Conservation (phyloP, 2,797 vertebrate species). For the Falco berigora region DNA sequence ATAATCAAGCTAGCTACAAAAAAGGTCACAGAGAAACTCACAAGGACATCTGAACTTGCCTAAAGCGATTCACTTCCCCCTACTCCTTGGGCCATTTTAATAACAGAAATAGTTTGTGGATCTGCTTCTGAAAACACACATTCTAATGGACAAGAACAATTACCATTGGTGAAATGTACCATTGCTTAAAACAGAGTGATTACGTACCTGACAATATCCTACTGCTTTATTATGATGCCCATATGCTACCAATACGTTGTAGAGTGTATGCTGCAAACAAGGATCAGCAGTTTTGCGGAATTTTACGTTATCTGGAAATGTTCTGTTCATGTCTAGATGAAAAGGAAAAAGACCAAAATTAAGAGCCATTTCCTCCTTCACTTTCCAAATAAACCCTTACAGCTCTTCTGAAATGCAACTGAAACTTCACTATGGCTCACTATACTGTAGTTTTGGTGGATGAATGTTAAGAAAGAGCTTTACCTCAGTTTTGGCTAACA, state of each 20-base stretch:
- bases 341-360: neutral
- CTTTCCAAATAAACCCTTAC: neutral
- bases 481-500: neutral
- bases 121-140: neutral
- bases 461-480: neutral
- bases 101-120: neutral
- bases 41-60: neutral
- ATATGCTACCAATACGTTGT: conserved; percentile 89
- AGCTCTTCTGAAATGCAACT: neutral
- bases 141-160: neutral
- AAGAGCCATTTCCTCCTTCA: neutral
- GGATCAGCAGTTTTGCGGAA: conserved; percentile 82
- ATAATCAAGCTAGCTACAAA: neutral
- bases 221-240: conserved; percentile 86
- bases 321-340: conserved; percentile 87
- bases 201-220: conserved; percentile 92
- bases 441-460: neutral
- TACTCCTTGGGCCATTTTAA: neutral
- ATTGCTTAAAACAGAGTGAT: neutral
- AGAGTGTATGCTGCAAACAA: conserved; percentile 82
- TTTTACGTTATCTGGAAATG: conserved; percentile 92
- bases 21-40: neutral
- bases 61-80: neutral
- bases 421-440: neutral
- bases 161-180: neutral